Base-by-base conservation (phyloP, 2,888 invertebrate genomes). In the Papilio elwesi region DNA sequence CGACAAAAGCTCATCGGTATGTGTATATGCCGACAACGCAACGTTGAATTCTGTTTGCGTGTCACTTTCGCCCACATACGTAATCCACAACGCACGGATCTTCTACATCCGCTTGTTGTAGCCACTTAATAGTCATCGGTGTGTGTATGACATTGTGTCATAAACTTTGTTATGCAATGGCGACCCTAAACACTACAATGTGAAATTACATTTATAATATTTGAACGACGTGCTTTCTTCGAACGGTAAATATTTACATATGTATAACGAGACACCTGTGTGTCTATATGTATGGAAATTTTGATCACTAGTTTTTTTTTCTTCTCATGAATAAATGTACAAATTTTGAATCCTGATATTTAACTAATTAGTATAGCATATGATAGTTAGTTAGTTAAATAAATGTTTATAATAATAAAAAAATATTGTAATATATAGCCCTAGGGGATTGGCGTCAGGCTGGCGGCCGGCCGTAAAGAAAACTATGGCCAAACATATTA, bases 1-100 rank as follows among this genome's bases (percentile, higher is more conserved):
- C 81, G 82, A 88, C 87, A 89, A 91, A 91, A 92, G 91, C 91
- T 92, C 91, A 92, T 93, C 91, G 85, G 85, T 93, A 93, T 93
- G 90, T 92, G 86, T 77, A 75, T 26, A 26, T 83, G 86, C 26
- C 87, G 88, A 90, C 78, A 81, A 77, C 78, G 79, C 78, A 82
- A 76, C 78, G 79, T 76, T 80, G 80, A 77, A 83, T 81, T 87
- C 73, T 65, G 85, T 87, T 86, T 84, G 85, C 79, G 81, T 81
- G 86, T 77, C 85, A 89, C 93, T 93, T 93, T 93, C 93, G 87
- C 92, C 51, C 81, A 83, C 85, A 84, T 82, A 86, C 87, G 86
- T 90, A 88, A 88, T 86, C 85, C 83, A 86, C 83, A 86, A 87
- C 86, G 80, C 81, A 77, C 74, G 77, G 76, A 83, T 85, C 85